A percentile compares a stretch with the other conserved stretches of the same genome.
phyloP scores from a whole-genome alignment of 2,888 invertebrate species.

The Drosophila longiperda region DNA sequence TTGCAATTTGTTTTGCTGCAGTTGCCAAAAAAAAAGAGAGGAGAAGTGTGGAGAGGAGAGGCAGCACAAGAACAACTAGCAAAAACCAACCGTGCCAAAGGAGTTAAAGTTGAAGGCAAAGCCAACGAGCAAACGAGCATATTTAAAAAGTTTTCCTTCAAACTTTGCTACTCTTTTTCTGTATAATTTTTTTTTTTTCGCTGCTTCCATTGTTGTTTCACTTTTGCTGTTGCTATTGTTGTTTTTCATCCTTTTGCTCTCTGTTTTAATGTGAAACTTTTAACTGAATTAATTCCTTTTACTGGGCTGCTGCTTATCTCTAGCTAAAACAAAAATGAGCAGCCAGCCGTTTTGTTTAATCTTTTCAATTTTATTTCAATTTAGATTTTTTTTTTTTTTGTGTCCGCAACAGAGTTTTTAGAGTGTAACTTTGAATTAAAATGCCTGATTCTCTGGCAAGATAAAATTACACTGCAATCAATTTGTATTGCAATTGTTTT shows the following conservation, averaged over 20 bases:
- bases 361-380: conserved; percentile 52
- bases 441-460: conserved; percentile 6
- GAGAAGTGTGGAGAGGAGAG: no score
- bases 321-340: conserved; percentile 46
- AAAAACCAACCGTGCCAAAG: conserved; percentile 53
- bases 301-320: conserved; percentile 63
- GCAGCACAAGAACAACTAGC: conserved; percentile 13
- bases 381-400: neutral
- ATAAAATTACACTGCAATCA: conserved; percentile 34
- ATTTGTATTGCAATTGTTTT: conserved; percentile 5
- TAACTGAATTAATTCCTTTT: conserved; percentile 80
- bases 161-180: conserved; percentile 62
- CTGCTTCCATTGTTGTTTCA: conserved; percentile 46
- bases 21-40: conserved; percentile 41
- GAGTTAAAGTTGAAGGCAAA: conserved; percentile 74
- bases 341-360: conserved; percentile 73
- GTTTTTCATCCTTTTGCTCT: conserved; percentile 36
- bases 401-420: neutral
- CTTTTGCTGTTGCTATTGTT: conserved; percentile 28
- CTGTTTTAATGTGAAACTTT: conserved; percentile 74
- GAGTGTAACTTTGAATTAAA: conserved; percentile 9
- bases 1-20: conserved; percentile 80
- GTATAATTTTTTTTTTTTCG: conserved; percentile 7
- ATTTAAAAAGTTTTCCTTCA: conserved; percentile 76
- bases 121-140: conserved; percentile 75